phyloP scores from a whole-genome alignment of 2,888 invertebrate genomes.

The Xestobium rufovillosum region DNA sequence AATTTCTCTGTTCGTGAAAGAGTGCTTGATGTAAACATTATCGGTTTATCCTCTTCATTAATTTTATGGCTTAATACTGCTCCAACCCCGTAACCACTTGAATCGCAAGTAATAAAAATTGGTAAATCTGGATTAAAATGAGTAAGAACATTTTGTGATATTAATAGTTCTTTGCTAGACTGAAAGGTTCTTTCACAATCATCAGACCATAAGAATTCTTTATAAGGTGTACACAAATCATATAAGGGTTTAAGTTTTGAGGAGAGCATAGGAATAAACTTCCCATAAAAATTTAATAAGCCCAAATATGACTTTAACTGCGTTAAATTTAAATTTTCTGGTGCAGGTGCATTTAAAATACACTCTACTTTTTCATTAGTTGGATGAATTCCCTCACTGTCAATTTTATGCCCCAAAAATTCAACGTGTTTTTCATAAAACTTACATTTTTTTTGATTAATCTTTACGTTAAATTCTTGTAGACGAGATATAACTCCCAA shows the following conservation, averaged over 20 bases:
- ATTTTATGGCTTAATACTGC: constrained; percentile 23
- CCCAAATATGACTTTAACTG: constrained; percentile 20
- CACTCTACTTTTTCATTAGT: constrained; percentile 17
- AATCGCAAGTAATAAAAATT: constrained; percentile 23
- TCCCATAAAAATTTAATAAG: constrained; percentile 22
- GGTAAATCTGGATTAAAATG: constrained; percentile 22
- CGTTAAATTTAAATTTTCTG: constrained; percentile 15
- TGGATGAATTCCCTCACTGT: constrained; percentile 15
- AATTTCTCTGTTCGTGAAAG: constrained; percentile 13
- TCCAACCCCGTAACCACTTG: constrained; percentile 24
- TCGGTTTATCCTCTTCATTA: constrained; percentile 18
- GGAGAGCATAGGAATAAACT: constrained; percentile 22
- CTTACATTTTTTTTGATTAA: constrained; percentile 25
- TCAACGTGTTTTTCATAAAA: constrained; percentile 23
- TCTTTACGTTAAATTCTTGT: constrained; percentile 22
- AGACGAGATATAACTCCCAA: constrained; percentile 18
- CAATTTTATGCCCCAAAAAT: constrained; percentile 25
- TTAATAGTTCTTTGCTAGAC: constrained; percentile 21
- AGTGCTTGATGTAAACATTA: constrained; percentile 21
- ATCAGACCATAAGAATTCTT: constrained; percentile 18
- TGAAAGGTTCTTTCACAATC: constrained; percentile 20
- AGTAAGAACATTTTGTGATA: constrained; percentile 18
- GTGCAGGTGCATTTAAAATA: constrained; percentile 16
- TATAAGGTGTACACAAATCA: constrained; percentile 14
- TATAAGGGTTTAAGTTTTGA: constrained; percentile 20